phyloP scores from a whole-genome alignment of 2,888 invertebrate species.

The Lampropteryx suffumata region DNA sequence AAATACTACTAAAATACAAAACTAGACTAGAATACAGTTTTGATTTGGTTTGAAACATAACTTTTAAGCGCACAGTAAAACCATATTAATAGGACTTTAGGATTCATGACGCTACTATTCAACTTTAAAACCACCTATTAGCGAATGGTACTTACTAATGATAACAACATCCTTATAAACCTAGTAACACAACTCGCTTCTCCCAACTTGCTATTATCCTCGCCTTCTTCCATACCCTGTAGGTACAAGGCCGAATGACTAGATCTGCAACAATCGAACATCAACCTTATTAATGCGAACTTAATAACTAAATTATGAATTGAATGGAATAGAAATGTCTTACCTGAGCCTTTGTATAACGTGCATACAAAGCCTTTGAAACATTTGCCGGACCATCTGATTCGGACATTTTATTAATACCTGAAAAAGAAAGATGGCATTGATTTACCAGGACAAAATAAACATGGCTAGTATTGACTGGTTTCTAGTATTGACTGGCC shows the following conservation, averaged over 20 bases:
- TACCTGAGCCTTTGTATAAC: constrained; percentile 95
- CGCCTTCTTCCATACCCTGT: constrained; percentile 77
- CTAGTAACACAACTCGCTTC: constrained; percentile 95
- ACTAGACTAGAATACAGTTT: too few relatives aligned
- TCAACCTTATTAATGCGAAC: constrained; percentile 17
- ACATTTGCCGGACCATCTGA: constrained; percentile 98
- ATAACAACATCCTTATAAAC: constrained; percentile 94
- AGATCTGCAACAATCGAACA: constrained; percentile 70
- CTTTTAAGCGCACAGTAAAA: too few relatives aligned
- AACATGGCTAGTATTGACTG: too few relatives aligned
- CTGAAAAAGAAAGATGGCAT: constrained; percentile 63
- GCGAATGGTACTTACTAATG: constrained; percentile 84
- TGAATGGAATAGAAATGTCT: constrained; percentile 25
- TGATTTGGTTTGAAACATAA: too few relatives aligned
- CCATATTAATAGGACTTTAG: too few relatives aligned
- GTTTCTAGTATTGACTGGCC: too few relatives aligned
- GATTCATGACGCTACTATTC: too few relatives aligned
- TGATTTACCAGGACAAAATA: too few relatives aligned
- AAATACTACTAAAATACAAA: too few relatives aligned
- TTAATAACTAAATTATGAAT: constrained; percentile 8
- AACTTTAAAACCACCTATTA: too few relatives aligned
- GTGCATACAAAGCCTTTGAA: constrained; percentile 96
- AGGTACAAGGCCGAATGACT: constrained; percentile 86
- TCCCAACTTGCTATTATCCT: constrained; percentile 85
- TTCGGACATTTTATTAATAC: constrained; percentile 97